Conservation (phyloP, 2,797 vertebrate species). For the Allobates femoralis region DNA sequence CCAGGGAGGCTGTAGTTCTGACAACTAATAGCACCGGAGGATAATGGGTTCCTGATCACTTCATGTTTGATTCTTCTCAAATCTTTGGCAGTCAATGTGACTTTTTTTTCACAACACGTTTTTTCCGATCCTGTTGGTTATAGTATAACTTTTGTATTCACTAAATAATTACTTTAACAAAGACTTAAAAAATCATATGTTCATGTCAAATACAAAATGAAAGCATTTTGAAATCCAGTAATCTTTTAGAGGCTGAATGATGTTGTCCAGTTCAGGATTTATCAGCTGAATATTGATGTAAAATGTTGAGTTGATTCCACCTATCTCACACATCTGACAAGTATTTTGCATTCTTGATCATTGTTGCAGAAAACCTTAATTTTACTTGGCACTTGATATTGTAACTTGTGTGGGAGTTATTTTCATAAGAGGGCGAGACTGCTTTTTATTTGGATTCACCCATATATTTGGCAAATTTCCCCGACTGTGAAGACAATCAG, state of each 20-base stretch:
- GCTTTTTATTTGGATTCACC: background rate
- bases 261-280: constrained; percentile 68
- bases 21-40: too few relatives aligned
- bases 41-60: too few relatives aligned
- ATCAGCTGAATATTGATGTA: constrained; percentile 71
- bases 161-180: too few relatives aligned
- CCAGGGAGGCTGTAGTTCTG: too few relatives aligned
- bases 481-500: constrained; percentile 50
- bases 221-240: too few relatives aligned
- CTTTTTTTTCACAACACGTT: too few relatives aligned
- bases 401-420: constrained; percentile 6
- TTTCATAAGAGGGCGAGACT: constrained; percentile 50
- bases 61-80: too few relatives aligned
- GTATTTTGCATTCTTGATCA: constrained; percentile 67
- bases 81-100: too few relatives aligned
- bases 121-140: too few relatives aligned
- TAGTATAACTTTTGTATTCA: too few relatives aligned
- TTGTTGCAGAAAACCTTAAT: constrained; percentile 59
- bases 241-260: constrained; percentile 71
- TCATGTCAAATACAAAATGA: too few relatives aligned
- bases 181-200: too few relatives aligned
- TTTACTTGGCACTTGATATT: constrained; percentile 51
- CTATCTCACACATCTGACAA: constrained; percentile 62
- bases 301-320: constrained; percentile 67
- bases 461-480: constrained; percentile 50